These are phyloP conservation scores for Akabosia matsudoensis DNA, from an alignment of 1,140 invertebrate genomes.

Conservation along the genomic window DNA sequence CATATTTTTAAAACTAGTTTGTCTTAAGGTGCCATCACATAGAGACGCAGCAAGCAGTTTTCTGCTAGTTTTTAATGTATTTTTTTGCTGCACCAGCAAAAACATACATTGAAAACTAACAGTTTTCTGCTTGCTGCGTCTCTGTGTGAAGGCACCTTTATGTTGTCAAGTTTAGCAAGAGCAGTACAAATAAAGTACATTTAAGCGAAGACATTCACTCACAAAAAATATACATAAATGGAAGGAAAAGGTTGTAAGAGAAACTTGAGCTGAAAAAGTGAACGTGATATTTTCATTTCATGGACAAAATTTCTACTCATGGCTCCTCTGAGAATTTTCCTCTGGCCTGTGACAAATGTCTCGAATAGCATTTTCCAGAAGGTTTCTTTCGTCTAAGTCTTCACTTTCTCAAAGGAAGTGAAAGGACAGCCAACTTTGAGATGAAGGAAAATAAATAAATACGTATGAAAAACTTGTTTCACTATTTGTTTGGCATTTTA, in stretches of 20 bases:
- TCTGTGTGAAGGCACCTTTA: too few relatives aligned
- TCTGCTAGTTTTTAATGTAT: too few relatives aligned
- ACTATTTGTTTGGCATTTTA: neutral
- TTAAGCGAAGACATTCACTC: neutral
- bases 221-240: neutral
- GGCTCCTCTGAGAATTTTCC: constrained; percentile 34
- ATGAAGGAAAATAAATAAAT: neutral
- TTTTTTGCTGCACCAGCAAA: too few relatives aligned
- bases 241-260: neutral
- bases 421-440: neutral
- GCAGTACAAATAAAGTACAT: constrained; percentile 15
- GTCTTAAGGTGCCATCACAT: too few relatives aligned
- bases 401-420: neutral
- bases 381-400: neutral
- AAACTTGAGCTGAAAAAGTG: constrained; percentile 6
- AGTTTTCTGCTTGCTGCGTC: too few relatives aligned
- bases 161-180: too few relatives aligned
- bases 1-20: too few relatives aligned
- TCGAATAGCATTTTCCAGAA: constrained; percentile 22
- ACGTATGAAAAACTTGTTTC: neutral
- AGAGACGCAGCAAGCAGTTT: too few relatives aligned
- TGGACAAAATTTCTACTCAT: constrained; percentile 43
- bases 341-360: constrained; percentile 24
- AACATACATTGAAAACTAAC: too few relatives aligned
- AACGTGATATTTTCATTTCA: constrained; percentile 42